Conservation (phyloP, 2,888 invertebrate species). For the Stenodera caucasica region DNA sequence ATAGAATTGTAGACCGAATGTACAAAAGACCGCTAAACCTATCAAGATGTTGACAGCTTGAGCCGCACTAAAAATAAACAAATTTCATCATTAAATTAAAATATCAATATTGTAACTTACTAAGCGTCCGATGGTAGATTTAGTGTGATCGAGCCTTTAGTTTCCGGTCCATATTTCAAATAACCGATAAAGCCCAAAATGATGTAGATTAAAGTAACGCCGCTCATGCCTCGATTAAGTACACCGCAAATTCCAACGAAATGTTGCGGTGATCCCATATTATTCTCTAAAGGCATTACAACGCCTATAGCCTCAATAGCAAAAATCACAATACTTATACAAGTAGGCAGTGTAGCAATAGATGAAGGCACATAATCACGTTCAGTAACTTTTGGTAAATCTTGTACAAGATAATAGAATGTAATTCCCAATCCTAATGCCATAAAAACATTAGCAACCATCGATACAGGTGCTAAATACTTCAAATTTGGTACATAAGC, state of each 20-base stretch:
- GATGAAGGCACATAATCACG: constrained; percentile 49
- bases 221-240: constrained; percentile 87
- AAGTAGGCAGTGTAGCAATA: constrained; percentile 72
- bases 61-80: constrained; percentile 67
- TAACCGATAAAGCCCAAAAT: constrained; percentile 92
- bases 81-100: constrained; percentile 2
- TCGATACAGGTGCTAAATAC: constrained; percentile 88
- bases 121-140: constrained; percentile 70
- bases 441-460: constrained; percentile 91
- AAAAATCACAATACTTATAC: constrained; percentile 94
- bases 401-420: constrained; percentile 79
- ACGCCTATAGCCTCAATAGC: constrained; percentile 97
- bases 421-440: constrained; percentile 84
- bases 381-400: constrained; percentile 59
- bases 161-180: constrained; percentile 72
- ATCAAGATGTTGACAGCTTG: constrained; percentile 86
- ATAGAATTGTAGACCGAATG: constrained; percentile 95
- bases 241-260: constrained; percentile 84
- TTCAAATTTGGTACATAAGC: constrained; percentile 89
- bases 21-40: constrained; percentile 88
- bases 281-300: constrained; percentile 92
- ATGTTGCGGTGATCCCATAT: constrained; percentile 83
- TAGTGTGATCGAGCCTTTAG: constrained; percentile 79
- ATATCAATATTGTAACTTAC: constrained; percentile 55
- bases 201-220: constrained; percentile 85